Evolutionary conservation across 2,888 invertebrate genomes (phyloP).

Genomic region (Thelaira solivaga): DNA sequence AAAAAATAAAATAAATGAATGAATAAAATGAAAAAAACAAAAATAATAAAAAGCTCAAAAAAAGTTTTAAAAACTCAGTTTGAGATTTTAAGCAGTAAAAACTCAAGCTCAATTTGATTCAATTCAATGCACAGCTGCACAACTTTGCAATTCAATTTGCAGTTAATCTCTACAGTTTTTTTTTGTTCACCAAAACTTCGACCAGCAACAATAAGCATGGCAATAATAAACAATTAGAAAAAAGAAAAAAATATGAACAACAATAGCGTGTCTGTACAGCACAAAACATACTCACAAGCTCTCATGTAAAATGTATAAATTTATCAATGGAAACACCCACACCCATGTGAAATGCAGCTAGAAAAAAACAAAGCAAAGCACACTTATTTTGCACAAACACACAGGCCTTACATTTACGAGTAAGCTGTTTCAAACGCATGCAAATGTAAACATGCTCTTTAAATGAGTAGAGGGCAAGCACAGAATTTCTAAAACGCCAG

Average conservation of each 20-base stretch:
- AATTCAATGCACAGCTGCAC: constrained; percentile 69
- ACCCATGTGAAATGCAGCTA: constrained; percentile 19
- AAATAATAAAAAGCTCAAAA: constrained; percentile 28
- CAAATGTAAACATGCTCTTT: background rate
- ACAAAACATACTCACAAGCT: background rate
- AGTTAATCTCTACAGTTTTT: constrained; percentile 66
- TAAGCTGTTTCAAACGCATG: too few relatives aligned
- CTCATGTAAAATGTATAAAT: constrained; percentile 56
- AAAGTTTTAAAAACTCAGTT: constrained; percentile 40
- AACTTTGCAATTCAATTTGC: constrained; percentile 72
- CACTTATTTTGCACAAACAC: background rate
- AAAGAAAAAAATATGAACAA: constrained; percentile 6
- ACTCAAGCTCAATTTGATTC: constrained; percentile 41
- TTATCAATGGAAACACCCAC: constrained; percentile 75
- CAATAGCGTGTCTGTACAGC: constrained; percentile 6
- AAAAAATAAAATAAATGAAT: constrained; percentile 21
- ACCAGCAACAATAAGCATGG: constrained; percentile 21
- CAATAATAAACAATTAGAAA: constrained; percentile 22
- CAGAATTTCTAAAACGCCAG: too few relatives aligned
- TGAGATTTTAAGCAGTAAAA: constrained; percentile 34
- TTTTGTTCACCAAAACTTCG: background rate
- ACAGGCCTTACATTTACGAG: too few relatives aligned
- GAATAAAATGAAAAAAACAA: too few relatives aligned
- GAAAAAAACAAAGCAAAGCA: background rate
- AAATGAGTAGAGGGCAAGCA: too few relatives aligned